These are phyloP conservation scores for Eretmochelys imbricata DNA, from an alignment of 2,113 vertebrate genomes.

Conservation along the genomic window DNA sequence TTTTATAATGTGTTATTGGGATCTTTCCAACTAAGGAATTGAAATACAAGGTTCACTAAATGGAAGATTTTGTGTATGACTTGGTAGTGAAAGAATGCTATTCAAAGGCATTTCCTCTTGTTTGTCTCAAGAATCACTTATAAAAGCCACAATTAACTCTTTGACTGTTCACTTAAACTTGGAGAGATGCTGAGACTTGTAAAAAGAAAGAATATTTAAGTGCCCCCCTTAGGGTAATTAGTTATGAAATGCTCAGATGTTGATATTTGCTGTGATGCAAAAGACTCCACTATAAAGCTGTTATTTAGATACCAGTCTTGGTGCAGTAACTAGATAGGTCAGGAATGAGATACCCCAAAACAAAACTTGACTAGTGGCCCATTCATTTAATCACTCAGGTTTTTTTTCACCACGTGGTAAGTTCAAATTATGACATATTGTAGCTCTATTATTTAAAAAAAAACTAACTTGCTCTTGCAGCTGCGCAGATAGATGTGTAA, in stretches of 20 bases:
- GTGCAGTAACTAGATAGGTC: background rate
- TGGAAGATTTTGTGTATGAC: slow-evolving; percentile 47
- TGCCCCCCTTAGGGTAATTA: slow-evolving; percentile 15
- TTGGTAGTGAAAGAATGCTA: slow-evolving; percentile 61
- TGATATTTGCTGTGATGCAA: background rate
- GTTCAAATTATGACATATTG: background rate
- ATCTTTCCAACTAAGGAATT: slow-evolving; percentile 53
- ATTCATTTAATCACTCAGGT: background rate
- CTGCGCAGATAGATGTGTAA: background rate
- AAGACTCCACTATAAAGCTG: background rate
- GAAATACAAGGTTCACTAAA: slow-evolving; percentile 54
- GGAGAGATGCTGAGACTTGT: slow-evolving; percentile 62
- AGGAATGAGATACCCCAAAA: background rate
- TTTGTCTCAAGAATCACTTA: slow-evolving; percentile 72
- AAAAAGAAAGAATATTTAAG: slow-evolving; percentile 53
- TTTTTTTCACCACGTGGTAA: background rate
- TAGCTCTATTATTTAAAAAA: background rate
- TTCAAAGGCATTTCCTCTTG: slow-evolving; percentile 71
- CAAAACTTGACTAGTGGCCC: background rate
- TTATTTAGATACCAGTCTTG: background rate
- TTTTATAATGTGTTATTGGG: slow-evolving; percentile 54
- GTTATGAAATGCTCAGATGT: background rate
- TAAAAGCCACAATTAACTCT: slow-evolving; percentile 32
- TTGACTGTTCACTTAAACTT: slow-evolving; percentile 35
- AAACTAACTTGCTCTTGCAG: background rate